Conservation (phyloP, 2,888 invertebrate genomes). For the Drosophila bunnanda region DNA sequence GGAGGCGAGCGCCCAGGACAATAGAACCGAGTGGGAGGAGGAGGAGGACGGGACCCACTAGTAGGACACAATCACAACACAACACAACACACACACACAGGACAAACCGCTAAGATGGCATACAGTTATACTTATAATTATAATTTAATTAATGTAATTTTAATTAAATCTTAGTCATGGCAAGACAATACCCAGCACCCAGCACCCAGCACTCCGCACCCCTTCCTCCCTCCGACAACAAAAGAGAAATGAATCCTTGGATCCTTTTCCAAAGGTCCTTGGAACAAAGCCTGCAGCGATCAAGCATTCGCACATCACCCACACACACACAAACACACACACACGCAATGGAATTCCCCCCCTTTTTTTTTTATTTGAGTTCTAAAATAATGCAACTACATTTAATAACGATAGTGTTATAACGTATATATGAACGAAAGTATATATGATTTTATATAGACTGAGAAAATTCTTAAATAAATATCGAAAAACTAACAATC, state of each 20-base stretch:
- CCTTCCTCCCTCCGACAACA: slow-evolving; percentile 5
- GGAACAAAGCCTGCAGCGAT: slow-evolving; percentile 10
- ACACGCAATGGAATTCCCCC: slow-evolving; percentile 7
- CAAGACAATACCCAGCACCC: slow-evolving; percentile 32
- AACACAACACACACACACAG: slow-evolving; percentile 44
- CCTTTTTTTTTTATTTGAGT: slow-evolving; percentile 51
- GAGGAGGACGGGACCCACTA: slow-evolving; percentile 14
- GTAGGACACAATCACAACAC: slow-evolving; percentile 4
- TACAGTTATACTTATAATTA: slow-evolving; percentile 72
- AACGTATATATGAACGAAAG: slow-evolving; percentile 45
- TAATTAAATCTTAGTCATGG: slow-evolving; percentile 58
- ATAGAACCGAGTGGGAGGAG: slow-evolving; percentile 22
- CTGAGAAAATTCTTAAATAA: slow-evolving; percentile 80
- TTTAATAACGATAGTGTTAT: slow-evolving; percentile 57
- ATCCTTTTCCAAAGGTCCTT: slow-evolving; percentile 6
- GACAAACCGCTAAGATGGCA: slow-evolving; percentile 81
- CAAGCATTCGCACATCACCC: background rate
- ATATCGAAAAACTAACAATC: slow-evolving; percentile 49
- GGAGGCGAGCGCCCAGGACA: slow-evolving; percentile 5
- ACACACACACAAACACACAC: too few species aligned
- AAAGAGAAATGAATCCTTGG: background rate
- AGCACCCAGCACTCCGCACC: background rate
- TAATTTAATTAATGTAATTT: slow-evolving; percentile 64
- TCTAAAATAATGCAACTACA: slow-evolving; percentile 52
- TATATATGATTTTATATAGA: slow-evolving; percentile 78